Evolutionary conservation across 2,113 vertebrate species (phyloP), one percentile per base, ranked within the genome.

Genomic region (Cygnus atratus): DNA sequence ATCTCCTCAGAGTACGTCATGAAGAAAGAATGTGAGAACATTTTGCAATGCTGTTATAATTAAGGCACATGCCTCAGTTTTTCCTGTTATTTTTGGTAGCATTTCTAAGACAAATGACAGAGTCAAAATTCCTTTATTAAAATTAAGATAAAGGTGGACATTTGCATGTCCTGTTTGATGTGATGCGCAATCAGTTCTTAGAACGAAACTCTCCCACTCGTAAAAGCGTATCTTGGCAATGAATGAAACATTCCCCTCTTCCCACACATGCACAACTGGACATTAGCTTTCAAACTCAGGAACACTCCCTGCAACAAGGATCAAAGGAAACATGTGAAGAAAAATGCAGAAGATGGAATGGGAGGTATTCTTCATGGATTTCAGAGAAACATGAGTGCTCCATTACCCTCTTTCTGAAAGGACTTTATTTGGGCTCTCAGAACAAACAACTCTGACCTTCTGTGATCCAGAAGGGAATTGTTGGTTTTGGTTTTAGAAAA

Each of bases 161-260:
- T 33, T 4, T 20, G 29, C 44, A 54, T 26, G 24, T 52, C 37
- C 28, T 84, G 39, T 68, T 87, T 83, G 61, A 92, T 63, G 25
- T 55, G 55, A 88, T n/a, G 26, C 25, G 37, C 55, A 74, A 46
- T 55, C 6, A 0, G 1, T 83, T 68, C 41, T 83, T 50, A 83
- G 52, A 55, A 67, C 26, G 8, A 90, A 83, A 88, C 46, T 62
- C 87, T 89, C 90, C 67, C 75, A 59, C 83, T 84, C 59, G 70
- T 67, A 80, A 93, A 95, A 90, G 94, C 76, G 86, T 94, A 84
- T 6, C 83, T 90, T 95, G 76, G 92, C 91, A 96, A n/a, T 14
- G 31, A 92, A 93, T 55, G 7, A 88, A 94, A 88, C 72, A 90
- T 59, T 90, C 55, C 59, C 22, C 33, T 63, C 92, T 80, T 80